Conservation (phyloP, 2,113 vertebrate genomes). For the Andinoacara biseriatus region DNA sequence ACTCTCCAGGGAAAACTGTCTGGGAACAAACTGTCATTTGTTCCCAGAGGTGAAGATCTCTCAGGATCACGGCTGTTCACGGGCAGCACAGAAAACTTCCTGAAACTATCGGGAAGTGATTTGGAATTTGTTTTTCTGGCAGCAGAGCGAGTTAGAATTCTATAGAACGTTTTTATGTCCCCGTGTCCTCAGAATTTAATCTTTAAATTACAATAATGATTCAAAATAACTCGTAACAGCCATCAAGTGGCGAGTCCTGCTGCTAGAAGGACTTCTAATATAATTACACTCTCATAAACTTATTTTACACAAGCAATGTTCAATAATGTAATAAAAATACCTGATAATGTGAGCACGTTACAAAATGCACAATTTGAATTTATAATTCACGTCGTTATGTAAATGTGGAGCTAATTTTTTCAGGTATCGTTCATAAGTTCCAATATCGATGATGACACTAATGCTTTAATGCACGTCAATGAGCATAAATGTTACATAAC, state of each 20-base stretch:
- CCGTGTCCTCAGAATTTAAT: background rate
- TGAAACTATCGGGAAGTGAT: background rate
- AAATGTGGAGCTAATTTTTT: too few relatives aligned
- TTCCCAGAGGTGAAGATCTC: background rate
- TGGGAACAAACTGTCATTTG: background rate
- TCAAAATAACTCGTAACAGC: background rate
- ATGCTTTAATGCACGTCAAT: accelerated
- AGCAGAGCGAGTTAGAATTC: too few relatives aligned
- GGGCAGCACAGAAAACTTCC: background rate
- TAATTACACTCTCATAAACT: background rate
- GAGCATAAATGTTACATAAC: background rate
- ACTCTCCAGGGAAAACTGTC: background rate
- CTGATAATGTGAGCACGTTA: too few relatives aligned
- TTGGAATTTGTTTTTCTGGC: too few relatives aligned
- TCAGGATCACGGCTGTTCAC: background rate
- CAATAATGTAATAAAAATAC: too few relatives aligned
- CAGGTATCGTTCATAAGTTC: too few relatives aligned
- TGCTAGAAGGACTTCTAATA: background rate
- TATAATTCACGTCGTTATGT: too few relatives aligned
- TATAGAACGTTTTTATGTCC: too few relatives aligned
- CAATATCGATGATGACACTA: too few relatives aligned
- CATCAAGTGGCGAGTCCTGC: background rate
- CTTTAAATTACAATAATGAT: background rate
- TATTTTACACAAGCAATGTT: too few relatives aligned
- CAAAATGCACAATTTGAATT: too few relatives aligned